Evolutionary conservation across 1,140 invertebrate species (phyloP).

Genomic region (Drosophila mauritiana): DNA sequence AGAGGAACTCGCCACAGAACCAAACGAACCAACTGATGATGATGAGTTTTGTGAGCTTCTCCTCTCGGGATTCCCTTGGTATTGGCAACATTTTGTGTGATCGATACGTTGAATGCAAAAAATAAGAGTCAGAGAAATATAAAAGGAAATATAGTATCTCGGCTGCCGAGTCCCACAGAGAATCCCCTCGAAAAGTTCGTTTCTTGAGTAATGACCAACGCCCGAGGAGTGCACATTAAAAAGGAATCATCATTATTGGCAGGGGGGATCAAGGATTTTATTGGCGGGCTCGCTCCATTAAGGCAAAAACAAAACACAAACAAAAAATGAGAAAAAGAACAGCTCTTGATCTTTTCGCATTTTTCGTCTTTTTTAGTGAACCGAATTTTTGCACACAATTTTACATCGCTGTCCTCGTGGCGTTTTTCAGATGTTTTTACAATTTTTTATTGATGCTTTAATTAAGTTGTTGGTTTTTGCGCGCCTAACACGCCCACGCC

Average conservation of each 20-base stretch:
- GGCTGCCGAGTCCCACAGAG: background rate
- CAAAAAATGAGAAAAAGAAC: background rate
- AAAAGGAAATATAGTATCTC: background rate
- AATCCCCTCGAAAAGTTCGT: constrained; percentile 2
- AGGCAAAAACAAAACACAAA: constrained; percentile 12
- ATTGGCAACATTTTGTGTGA: constrained; percentile 80
- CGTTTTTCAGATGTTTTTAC: constrained; percentile 58
- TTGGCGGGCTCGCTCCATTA: constrained; percentile 55
- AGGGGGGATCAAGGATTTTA: constrained; percentile 70
- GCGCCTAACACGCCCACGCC: constrained; percentile 4
- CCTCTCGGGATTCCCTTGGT: constrained; percentile 18
- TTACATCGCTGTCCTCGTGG: constrained; percentile 40
- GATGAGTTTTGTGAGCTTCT: constrained; percentile 55
- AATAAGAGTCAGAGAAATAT: constrained; percentile 24
- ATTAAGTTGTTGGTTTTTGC: constrained; percentile 73
- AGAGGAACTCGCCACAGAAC: constrained; percentile 6
- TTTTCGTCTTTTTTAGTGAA: background rate
- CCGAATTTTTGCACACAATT: constrained; percentile 33
- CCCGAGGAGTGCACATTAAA: constrained; percentile 81
- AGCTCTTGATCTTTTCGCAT: constrained; percentile 1
- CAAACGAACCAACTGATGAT: constrained; percentile 45
- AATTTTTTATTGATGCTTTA: constrained; percentile 81
- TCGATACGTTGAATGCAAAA: constrained; percentile 74
- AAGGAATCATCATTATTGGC: constrained; percentile 84
- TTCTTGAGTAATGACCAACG: constrained; percentile 76